Conservation (phyloP, 2,113 vertebrate genomes). For the western clawed frog (Xenopus tropicalis) region DNA sequence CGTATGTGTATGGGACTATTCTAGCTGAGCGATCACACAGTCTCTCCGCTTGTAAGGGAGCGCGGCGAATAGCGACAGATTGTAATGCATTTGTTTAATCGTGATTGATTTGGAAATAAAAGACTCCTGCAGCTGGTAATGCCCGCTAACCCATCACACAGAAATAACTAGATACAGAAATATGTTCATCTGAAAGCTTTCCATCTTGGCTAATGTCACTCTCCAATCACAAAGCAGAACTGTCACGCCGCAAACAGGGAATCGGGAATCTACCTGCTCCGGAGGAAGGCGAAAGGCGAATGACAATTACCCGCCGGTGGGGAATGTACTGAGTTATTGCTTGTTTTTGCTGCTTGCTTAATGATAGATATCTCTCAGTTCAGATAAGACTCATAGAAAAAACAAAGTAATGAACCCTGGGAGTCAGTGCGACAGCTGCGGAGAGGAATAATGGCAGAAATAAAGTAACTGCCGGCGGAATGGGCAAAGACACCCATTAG, state of each 20-base stretch:
- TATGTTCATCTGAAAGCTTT: background rate
- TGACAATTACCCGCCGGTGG: background rate
- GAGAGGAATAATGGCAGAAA: background rate
- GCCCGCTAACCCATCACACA: no score
- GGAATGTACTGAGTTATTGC: background rate
- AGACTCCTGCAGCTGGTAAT: background rate
- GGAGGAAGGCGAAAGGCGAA: background rate
- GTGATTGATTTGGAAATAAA: conserved; percentile 9
- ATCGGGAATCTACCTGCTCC: background rate
- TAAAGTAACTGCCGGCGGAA: background rate
- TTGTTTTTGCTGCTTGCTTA: background rate
- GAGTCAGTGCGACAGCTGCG: conserved; percentile 3
- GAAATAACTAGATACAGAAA: conserved; percentile 15
- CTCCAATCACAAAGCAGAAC: background rate
- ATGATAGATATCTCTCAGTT: background rate
- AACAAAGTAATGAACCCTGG: conserved; percentile 4
- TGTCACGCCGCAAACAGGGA: background rate
- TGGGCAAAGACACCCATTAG: background rate
- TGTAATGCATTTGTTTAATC: conserved; percentile 4
- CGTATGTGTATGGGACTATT: background rate
- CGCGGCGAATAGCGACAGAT: background rate
- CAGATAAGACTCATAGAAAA: background rate
- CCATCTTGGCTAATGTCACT: background rate
- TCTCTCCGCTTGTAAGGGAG: background rate
- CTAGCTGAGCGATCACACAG: conserved; percentile 1